These are phyloP conservation scores for Lepus americanus DNA, from an alignment of 2,113 vertebrate genomes.

Conservation along the genomic window DNA sequence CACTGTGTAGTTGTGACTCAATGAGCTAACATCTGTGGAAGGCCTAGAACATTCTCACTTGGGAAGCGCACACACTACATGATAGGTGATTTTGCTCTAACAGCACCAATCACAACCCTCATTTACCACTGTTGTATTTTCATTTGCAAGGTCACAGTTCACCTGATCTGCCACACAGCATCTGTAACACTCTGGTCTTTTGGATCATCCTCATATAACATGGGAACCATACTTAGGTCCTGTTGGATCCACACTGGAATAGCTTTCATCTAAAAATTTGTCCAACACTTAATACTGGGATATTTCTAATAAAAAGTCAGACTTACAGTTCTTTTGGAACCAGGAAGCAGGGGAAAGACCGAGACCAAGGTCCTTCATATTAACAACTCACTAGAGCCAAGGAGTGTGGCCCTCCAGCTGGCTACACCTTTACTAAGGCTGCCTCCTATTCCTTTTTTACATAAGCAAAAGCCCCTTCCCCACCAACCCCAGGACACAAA, in stretches of 20 bases:
- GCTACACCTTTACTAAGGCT: not conserved
- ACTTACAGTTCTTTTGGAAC: slow-evolving; percentile 26
- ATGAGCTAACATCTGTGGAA: not conserved
- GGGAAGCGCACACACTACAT: not conserved
- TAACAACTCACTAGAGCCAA: not conserved
- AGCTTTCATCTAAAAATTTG: not conserved
- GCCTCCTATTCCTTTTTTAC: not conserved
- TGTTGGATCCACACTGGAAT: not conserved
- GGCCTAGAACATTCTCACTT: too few species aligned
- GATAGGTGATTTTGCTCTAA: not conserved
- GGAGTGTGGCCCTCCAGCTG: not conserved
- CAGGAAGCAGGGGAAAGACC: not conserved
- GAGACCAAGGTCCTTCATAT: not conserved
- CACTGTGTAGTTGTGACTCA: not conserved
- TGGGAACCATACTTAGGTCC: not conserved
- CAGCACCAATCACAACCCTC: not conserved
- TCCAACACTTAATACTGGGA: slow-evolving; percentile 12
- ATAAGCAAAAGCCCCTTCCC: not conserved
- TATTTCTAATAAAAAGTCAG: not conserved
- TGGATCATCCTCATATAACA: not conserved
- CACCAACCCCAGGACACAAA: not conserved
- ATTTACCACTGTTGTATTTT: not conserved
- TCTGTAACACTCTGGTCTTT: not conserved
- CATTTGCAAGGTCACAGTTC: not conserved
- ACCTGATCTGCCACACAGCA: not conserved